Evolutionary conservation across 2,797 vertebrate species (phyloP).

Genomic region (Labroides dimidiatus): DNA sequence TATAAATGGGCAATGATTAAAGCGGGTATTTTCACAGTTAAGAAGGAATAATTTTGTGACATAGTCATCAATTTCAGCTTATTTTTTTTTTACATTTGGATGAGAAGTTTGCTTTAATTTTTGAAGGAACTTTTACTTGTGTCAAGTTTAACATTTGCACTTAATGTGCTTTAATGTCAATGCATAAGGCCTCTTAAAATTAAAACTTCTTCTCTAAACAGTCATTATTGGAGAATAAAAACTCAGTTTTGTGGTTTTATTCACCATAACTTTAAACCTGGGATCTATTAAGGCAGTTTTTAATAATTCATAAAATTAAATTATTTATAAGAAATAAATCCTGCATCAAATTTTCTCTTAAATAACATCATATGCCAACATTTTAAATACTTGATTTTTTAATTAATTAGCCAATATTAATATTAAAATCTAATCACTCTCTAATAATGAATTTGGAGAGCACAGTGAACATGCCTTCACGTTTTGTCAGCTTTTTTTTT

Average conservation of each 20-base stretch:
- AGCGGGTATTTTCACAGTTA: conserved; percentile 41
- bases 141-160: neutral
- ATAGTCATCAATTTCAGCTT: conserved; percentile 35
- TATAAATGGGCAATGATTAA: conserved; percentile 45
- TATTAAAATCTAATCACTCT: conserved; percentile 44
- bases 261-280: no score
- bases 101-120: conserved; percentile 16
- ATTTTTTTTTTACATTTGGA: conserved; percentile 27
- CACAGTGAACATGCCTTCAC: conserved; percentile 3
- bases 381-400: no score
- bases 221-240: neutral
- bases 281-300: no score
- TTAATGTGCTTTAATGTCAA: neutral
- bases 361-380: no score
- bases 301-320: no score
- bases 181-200: conserved; percentile 15
- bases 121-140: neutral
- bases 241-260: no score
- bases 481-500: conserved; percentile 48
- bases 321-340: no score
- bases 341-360: no score
- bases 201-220: neutral
- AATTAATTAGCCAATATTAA: conserved; percentile 7
- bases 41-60: conserved; percentile 31
- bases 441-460: conserved; percentile 34